Base-by-base conservation (phyloP, 1,140 invertebrate genomes). In the Penaeus vannamei region DNA sequence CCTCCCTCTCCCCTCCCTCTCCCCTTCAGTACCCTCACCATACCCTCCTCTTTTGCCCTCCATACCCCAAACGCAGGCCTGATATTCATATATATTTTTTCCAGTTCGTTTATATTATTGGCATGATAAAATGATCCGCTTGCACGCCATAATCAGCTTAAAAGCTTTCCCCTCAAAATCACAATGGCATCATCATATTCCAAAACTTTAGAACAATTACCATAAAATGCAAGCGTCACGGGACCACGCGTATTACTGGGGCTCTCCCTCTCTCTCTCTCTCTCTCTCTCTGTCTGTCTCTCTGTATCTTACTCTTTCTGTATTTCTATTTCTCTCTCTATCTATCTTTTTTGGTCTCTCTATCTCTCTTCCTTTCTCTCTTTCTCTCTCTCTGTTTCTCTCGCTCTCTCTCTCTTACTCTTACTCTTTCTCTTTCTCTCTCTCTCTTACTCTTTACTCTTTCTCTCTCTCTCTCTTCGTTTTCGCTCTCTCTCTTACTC, bases 101-200 rank as follows among this genome's bases (percentile, higher is more conserved):
- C 53, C 53, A 53, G 53, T 53, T 53, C 53, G 29, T 76, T 76
- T 32, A 36, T 29, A 36, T 76, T 76, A 76, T 76, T 84, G 60
- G 23, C 82, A 42, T 84, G 61, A 84, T 62, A 60, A 64, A 64
- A 64, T 66, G 26, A 64, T 84, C 82, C 82, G 29, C 83, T 26
- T 42, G 26, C 83, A 23, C 64, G 64, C 64, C 66, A 36, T 84
- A 84, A 84, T 84, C 83, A 84, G 60, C 83, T 84, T 84, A 84
- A 84, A 84, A 84, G 83, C 83, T 84, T 69, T 84, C 83, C 72
- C 42, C 72, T 76, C 72, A 76, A 64, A 42, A 84, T 42, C 62
- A 64, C 62, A 69, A 42, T 69, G 66, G 82, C 82, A 84, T 42
- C 82, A 84, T 84, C 64, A 84, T 84, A 64, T 61, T 84, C 61